Evolutionary conservation across 2,797 vertebrate genomes (phyloP).

Genomic region (Tokudaia muenninki): DNA sequence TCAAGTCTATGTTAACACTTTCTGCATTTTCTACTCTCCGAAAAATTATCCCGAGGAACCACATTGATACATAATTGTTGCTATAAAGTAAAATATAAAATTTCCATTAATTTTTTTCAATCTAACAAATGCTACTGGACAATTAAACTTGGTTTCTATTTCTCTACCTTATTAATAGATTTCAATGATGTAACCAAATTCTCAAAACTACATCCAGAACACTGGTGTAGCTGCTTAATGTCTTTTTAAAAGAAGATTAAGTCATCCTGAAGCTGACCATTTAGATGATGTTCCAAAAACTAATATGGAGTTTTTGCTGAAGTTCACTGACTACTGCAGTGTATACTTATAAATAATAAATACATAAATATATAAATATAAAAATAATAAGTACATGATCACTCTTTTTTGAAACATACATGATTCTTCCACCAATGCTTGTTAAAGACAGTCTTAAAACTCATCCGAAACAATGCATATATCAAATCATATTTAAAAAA

Average conservation of each 20-base stretch:
- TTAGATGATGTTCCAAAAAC: constrained; percentile 51
- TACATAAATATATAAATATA: not conserved
- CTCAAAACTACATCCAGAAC: constrained; percentile 54
- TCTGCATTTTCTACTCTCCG: constrained; percentile 97
- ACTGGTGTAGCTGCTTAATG: not conserved
- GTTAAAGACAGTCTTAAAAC: constrained; percentile 40
- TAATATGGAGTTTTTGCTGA: constrained; percentile 2
- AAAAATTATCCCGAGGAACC: constrained; percentile 98
- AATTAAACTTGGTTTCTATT: constrained; percentile 61
- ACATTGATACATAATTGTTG: constrained; percentile 95
- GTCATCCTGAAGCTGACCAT: constrained; percentile 46
- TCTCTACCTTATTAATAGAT: constrained; percentile 58
- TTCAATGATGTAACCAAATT: constrained; percentile 52
- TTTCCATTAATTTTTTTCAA: constrained; percentile 70
- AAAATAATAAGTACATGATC: not conserved
- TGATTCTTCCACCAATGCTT: not conserved
- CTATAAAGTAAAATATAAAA: constrained; percentile 86
- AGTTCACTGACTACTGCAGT: not conserved
- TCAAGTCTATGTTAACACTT: constrained; percentile 97
- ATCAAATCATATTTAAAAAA: constrained; percentile 62
- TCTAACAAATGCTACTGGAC: constrained; percentile 60
- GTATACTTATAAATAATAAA: constrained; percentile 13
- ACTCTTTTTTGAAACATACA: constrained; percentile 20
- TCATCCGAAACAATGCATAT: constrained; percentile 40
- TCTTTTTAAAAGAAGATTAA: constrained; percentile 56